These are phyloP conservation scores for Phlogophora meticulosa DNA, from an alignment of 2,888 invertebrate species.

Conservation along the genomic window DNA sequence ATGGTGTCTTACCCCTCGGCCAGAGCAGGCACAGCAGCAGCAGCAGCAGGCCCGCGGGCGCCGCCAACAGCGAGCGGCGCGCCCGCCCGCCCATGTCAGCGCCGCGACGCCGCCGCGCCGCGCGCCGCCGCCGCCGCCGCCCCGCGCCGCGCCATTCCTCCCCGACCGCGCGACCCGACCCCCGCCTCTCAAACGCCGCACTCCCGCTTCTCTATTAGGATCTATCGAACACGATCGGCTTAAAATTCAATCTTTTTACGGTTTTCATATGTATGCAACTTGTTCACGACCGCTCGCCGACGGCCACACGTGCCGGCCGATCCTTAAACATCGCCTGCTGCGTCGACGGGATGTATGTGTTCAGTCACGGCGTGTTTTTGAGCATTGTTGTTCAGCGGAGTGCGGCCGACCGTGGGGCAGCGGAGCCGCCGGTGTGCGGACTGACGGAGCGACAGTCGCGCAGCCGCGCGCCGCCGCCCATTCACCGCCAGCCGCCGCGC, in stretches of 20 bases:
- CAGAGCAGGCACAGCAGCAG: slow-evolving; percentile 90
- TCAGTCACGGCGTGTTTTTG: slow-evolving; percentile 87
- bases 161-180: slow-evolving; percentile 73
- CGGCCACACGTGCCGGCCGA: slow-evolving; percentile 87
- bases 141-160: slow-evolving; percentile 84
- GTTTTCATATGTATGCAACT: slow-evolving; percentile 86
- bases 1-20: slow-evolving; percentile 84
- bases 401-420: slow-evolving; percentile 91
- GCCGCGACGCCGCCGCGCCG: slow-evolving; percentile 86
- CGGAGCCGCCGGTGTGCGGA: slow-evolving; percentile 91
- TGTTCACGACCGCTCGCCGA: slow-evolving; percentile 86
- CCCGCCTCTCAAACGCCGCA: slow-evolving; percentile 81
- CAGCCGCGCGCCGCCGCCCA: slow-evolving; percentile 80
- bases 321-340: slow-evolving; percentile 86
- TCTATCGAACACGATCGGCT: slow-evolving; percentile 85
- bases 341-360: slow-evolving; percentile 81
- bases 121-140: slow-evolving; percentile 84
- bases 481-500: slow-evolving; percentile 69
- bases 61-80: slow-evolving; percentile 90
- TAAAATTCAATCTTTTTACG: slow-evolving; percentile 83
- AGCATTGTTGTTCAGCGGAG: slow-evolving; percentile 90
- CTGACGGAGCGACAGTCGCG: slow-evolving; percentile 86
- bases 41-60: slow-evolving; percentile 90
- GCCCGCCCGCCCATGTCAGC: slow-evolving; percentile 90
- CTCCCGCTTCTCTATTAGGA: slow-evolving; percentile 83